Base-by-base conservation (phyloP, 2,888 invertebrate species). In the Ormyrus nitidulus region DNA sequence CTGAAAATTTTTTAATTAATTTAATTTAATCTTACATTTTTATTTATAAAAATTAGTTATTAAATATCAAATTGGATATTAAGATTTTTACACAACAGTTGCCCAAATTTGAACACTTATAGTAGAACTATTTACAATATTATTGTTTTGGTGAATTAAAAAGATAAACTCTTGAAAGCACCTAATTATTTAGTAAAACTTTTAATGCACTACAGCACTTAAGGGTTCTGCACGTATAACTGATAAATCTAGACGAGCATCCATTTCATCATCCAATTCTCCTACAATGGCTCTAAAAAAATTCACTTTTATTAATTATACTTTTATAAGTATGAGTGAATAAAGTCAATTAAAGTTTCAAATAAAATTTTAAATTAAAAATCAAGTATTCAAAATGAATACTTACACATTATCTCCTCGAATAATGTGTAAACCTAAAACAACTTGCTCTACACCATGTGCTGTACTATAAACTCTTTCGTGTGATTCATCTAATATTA, bases 401-500 rank as follows among this genome's bases (percentile, higher is more conserved):
- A 92, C 94, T 92, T 92, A 96, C 93, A 99, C 97, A 92, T 99
- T 99, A 89, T 99, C 99, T 81, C 99, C 99, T 86, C 99, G 93
- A 85, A 99, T 98, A 83, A 99, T 98, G 89, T 99, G 99, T 73
- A 99, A 93, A 44, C 99, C 99, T 64, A 99, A 93, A 79, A 98
- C 97, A 79, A 99, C 98, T 91, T 97, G 96, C 87, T 97, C 97
- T 54, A 99, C 97, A 51, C 99, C 99, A 84, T 96, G 94, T 0
- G 95, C 94, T 9, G 96, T 94, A 69, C 98, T 98, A 91, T 97
- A 99, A n/a, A 99, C 98, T 86, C 99, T 93, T 91, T 99, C 99
- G 89, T 99, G 98, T 54, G 98, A 98, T 91, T 99, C 99, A 89
- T 99, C 99, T 83, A 99, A 92, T 86, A 99, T 98, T 84, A 99